Percentiles rank a stretch among this genome's conserved stretches.
Conservation (phyloP, 2,797 vertebrate genomes). For the Margarornis squamiger region DNA sequence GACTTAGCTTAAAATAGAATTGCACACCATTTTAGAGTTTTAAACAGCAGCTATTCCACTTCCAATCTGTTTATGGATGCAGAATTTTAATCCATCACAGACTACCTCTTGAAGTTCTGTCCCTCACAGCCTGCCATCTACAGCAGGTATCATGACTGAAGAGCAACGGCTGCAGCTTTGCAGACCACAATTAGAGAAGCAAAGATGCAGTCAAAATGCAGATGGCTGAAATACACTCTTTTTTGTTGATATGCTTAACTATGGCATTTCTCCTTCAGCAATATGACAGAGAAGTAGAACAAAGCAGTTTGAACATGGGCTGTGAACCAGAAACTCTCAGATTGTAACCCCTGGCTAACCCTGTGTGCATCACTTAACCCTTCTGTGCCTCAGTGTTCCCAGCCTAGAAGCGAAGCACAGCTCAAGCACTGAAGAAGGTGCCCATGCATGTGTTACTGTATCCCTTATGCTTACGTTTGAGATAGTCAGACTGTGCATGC, state of each 20-base stretch:
- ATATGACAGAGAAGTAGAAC: neutral
- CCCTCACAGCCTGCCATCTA: neutral
- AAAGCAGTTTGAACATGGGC: neutral
- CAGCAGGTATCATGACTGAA: neutral
- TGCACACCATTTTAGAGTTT: neutral
- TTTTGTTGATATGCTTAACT: neutral
- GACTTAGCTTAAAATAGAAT: neutral
- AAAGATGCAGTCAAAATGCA: neutral
- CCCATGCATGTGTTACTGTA: neutral
- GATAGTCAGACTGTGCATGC: conserved; percentile 93
- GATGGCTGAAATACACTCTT: neutral
- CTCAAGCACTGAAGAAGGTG: neutral
- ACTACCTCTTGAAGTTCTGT: neutral
- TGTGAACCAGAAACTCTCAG: neutral
- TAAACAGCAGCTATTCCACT: neutral
- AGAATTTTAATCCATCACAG: neutral
- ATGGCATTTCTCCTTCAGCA: neutral
- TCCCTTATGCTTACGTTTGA: conserved; percentile 88
- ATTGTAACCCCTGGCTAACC: neutral
- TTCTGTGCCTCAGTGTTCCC: neutral
- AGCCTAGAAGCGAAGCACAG: neutral
- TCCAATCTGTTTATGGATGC: neutral
- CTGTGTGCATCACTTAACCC: neutral
- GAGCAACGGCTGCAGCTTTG: neutral
- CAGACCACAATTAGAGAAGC: neutral